Evolutionary conservation across 1,140 invertebrate genomes (phyloP).

Genomic region (Calliphora vicina): DNA sequence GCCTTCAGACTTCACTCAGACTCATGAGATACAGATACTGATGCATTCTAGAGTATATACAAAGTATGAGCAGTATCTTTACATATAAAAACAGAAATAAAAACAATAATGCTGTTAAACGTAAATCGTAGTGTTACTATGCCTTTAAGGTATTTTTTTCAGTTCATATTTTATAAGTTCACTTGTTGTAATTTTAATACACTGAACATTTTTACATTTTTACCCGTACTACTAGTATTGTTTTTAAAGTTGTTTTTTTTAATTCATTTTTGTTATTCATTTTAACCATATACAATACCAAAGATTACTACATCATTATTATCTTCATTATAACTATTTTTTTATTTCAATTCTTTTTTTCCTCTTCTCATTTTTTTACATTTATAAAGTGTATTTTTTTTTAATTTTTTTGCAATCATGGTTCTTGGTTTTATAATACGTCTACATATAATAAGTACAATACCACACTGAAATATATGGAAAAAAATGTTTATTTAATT

Average conservation of each 20-base stretch:
- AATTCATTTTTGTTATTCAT: too few species aligned
- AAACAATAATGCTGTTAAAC: too few species aligned
- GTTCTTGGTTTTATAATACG: not conserved
- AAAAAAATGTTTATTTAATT: not conserved
- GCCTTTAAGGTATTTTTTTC: not conserved
- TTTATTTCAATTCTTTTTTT: not conserved
- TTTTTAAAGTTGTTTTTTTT: not conserved
- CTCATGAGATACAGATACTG: too few species aligned
- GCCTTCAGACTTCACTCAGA: not conserved
- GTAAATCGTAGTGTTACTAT: not conserved
- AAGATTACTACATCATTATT: conserved; percentile 14
- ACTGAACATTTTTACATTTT: not conserved
- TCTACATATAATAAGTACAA: not conserved
- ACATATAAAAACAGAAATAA: too few species aligned
- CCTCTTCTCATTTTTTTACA: too few species aligned
- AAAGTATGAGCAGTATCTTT: too few species aligned
- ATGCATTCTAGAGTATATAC: too few species aligned
- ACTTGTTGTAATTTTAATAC: not conserved
- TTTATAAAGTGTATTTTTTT: too few species aligned
- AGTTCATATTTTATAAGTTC: not conserved
- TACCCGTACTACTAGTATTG: not conserved
- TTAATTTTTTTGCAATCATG: not conserved
- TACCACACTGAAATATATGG: not conserved
- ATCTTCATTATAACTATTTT: not conserved
- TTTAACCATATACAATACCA: conserved; percentile 3